Base-by-base conservation (phyloP, 1,140 invertebrate genomes). In the Subanguina moxae region DNA sequence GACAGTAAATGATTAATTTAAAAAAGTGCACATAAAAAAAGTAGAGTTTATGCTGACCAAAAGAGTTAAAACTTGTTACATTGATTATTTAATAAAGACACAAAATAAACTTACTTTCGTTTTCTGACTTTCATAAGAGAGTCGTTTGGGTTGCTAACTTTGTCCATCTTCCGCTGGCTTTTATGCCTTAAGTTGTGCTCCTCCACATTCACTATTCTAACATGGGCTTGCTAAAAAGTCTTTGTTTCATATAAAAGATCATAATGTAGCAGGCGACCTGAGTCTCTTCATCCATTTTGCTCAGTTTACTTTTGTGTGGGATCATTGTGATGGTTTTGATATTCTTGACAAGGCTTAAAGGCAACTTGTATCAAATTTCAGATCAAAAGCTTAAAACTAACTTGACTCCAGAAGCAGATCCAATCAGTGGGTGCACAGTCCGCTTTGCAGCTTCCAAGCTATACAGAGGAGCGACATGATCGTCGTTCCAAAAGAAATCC, bases 281-380 rank as follows among this genome's bases (percentile, higher is more conserved):
- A 27, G 69, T 67, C 8, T 67, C 21, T n/a, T 76, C 67, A 43
- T 65, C 62, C 76, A 78, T 71, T 48, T 77, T 57, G 57, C 71
- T 71, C n/a, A 80, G 62, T 58, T 78, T 81, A 63, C 70, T 80
- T 56, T 80, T 80, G 58, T 80, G 78, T 7, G 78, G 78, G 42
- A 67, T 67, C 78, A 80, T 80, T 38, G 80, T 76, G 17, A 80
- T 71, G 30, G 67, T 71, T 30, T 73, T 66, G 23, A 65, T 57
- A n/a, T 72, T 65, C 43, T 76, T 68, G 0, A 76, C 78, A 45
- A 80, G 52, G 66, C 77, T 79, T n/a, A 62, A 28, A 78, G 77
- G 28, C 17, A 32, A 74, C n/a, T 27, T n/a, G 46, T 69, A 19
- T 65, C 11, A 30, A n/a, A 13, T 32, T 43, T 1, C 25, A 46